These are phyloP conservation scores for Cephus runcator DNA, from an alignment of 2,888 invertebrate genomes.

Conservation along the genomic window DNA sequence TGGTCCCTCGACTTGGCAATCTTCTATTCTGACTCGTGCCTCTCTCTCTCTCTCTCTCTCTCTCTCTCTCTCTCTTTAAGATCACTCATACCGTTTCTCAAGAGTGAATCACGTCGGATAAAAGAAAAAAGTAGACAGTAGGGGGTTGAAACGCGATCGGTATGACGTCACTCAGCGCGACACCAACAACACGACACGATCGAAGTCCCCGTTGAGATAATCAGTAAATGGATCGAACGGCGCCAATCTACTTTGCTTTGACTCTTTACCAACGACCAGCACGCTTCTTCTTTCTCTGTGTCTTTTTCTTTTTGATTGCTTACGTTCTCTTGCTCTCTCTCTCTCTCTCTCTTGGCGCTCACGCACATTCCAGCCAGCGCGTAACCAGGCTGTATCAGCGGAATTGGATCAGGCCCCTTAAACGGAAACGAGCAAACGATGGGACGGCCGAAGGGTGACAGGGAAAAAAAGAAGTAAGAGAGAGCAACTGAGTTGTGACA, in stretches of 20 bases:
- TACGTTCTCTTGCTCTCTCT: not conserved
- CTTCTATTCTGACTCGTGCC: not conserved
- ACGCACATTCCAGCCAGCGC: not conserved
- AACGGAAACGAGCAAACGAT: not conserved
- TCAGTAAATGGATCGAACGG: slow-evolving; percentile 18
- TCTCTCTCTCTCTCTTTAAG: not conserved
- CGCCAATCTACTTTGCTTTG: slow-evolving; percentile 18
- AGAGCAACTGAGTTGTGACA: not conserved
- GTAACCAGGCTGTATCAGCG: not conserved
- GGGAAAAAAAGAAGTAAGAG: not conserved
- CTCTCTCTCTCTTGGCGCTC: not conserved
- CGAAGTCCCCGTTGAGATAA: slow-evolving; percentile 11
- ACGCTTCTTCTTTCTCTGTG: not conserved
- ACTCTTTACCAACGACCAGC: slow-evolving; percentile 3
- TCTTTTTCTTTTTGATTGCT: not conserved
- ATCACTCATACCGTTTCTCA: not conserved
- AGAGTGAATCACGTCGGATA: not conserved
- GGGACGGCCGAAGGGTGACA: not conserved
- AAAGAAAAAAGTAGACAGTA: not conserved
- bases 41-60: not conserved
- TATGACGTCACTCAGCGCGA: not conserved
- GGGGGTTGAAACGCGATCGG: not conserved
- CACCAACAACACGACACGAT: slow-evolving; percentile 1
- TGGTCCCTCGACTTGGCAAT: slow-evolving; percentile 5
- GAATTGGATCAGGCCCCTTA: not conserved